A percentile compares a stretch with the other conserved stretches of the same genome.
phyloP scores from a whole-genome alignment of 2,888 invertebrate species.

The Amphipoea oculea region DNA sequence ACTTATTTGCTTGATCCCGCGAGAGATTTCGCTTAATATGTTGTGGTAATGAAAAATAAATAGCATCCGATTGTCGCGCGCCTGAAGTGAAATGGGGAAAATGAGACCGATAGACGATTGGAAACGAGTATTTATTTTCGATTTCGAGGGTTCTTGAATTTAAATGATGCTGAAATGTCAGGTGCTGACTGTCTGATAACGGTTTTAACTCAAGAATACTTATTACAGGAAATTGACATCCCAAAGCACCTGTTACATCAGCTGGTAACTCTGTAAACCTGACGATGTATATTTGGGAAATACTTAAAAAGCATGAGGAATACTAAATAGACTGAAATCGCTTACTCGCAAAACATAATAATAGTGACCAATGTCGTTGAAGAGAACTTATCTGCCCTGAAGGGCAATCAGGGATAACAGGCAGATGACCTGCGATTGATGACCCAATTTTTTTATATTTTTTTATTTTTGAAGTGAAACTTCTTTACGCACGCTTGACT shows the following conservation, averaged over 20 bases:
- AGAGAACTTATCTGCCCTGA: background rate
- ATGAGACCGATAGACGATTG: constrained; percentile 6
- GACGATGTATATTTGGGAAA: background rate
- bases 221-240: background rate
- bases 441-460: too few relatives aligned
- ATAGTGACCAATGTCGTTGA: background rate
- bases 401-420: too few relatives aligned
- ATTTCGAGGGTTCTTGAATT: constrained; percentile 34
- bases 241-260: background rate
- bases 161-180: constrained; percentile 41
- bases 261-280: background rate
- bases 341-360: background rate
- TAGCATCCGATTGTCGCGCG: constrained; percentile 21
- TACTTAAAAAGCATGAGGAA: background rate
- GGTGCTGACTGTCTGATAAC: constrained; percentile 35
- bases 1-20: constrained; percentile 28
- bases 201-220: constrained; percentile 22
- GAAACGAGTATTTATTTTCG: constrained; percentile 45
- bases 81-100: constrained; percentile 12
- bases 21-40: constrained; percentile 36
- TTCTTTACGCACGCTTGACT: too few relatives aligned
- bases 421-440: background rate
- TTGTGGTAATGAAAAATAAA: constrained; percentile 57
- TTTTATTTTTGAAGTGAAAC: too few relatives aligned
- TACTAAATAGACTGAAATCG: too few relatives aligned